Conservation (phyloP, 2,113 vertebrate genomes). For the Dicrurus megarhynchus region DNA sequence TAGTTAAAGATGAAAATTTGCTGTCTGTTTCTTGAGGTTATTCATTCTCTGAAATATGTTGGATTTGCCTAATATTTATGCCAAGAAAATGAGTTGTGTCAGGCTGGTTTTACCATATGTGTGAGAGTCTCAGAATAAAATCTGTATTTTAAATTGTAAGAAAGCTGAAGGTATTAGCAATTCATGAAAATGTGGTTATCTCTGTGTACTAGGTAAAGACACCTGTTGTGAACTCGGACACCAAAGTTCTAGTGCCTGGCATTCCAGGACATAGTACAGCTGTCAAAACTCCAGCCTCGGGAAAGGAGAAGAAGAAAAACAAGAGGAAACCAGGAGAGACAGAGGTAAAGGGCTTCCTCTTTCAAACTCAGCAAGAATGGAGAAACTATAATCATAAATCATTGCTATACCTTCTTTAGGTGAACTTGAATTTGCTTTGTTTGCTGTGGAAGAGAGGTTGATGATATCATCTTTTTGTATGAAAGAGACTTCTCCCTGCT, state of each 20-base stretch:
- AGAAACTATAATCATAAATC: background rate
- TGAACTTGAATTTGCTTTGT: background rate
- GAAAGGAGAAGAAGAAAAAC: slow-evolving; percentile 72
- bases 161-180: background rate
- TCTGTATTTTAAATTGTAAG: background rate
- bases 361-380: background rate
- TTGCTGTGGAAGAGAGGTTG: background rate
- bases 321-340: slow-evolving; percentile 85
- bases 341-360: slow-evolving; percentile 75
- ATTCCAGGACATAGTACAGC: slow-evolving; percentile 89
- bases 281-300: slow-evolving; percentile 63
- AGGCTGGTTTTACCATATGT: background rate
- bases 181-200: background rate
- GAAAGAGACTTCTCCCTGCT: background rate
- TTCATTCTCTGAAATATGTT: background rate
- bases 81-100: background rate
- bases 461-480: background rate
- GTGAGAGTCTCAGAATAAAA: background rate
- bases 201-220: slow-evolving; percentile 84
- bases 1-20: background rate
- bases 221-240: slow-evolving; percentile 81
- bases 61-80: background rate
- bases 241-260: slow-evolving; percentile 91
- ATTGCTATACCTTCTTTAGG: rapidly evolving
- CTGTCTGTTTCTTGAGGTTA: background rate